phyloP scores from a whole-genome alignment of 2,797 vertebrate genomes.

The Xyrichtys novacula region DNA sequence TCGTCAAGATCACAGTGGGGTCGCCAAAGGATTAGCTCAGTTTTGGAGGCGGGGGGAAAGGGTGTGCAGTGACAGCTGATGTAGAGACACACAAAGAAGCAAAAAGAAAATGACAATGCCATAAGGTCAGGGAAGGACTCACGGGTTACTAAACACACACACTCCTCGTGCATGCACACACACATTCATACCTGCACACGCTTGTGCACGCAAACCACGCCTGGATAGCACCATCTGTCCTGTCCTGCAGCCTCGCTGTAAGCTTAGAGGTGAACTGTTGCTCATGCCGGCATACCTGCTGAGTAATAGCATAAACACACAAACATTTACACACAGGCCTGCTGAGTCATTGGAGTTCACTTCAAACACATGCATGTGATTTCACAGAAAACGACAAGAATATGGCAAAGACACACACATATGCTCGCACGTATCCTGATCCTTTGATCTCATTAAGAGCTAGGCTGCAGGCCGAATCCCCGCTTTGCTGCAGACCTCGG shows the following conservation, averaged over 20 bases:
- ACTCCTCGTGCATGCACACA: background rate
- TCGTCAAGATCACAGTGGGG: conserved; percentile 74
- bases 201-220: background rate
- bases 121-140: conserved; percentile 25
- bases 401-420: conserved; percentile 16
- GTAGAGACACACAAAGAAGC: conserved; percentile 25
- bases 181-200: background rate
- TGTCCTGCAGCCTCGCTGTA: conserved; percentile 42
- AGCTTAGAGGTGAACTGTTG: conserved; percentile 65
- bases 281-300: conserved; percentile 58
- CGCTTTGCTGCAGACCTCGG: conserved; percentile 63
- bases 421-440: conserved; percentile 52
- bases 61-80: conserved; percentile 31
- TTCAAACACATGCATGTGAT: conserved; percentile 5
- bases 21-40: conserved; percentile 64
- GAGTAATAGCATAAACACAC: conserved; percentile 38
- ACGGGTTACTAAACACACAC: background rate
- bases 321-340: background rate
- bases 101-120: conserved; percentile 28
- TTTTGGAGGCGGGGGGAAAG: conserved; percentile 51
- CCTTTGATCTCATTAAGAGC: conserved; percentile 78
- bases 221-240: conserved; percentile 67
- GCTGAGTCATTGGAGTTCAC: background rate
- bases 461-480: conserved; percentile 60
- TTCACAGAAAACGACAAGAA: conserved; percentile 16